Conservation (phyloP, 2,888 invertebrate species). For the Pseudeuparius sepicola region DNA sequence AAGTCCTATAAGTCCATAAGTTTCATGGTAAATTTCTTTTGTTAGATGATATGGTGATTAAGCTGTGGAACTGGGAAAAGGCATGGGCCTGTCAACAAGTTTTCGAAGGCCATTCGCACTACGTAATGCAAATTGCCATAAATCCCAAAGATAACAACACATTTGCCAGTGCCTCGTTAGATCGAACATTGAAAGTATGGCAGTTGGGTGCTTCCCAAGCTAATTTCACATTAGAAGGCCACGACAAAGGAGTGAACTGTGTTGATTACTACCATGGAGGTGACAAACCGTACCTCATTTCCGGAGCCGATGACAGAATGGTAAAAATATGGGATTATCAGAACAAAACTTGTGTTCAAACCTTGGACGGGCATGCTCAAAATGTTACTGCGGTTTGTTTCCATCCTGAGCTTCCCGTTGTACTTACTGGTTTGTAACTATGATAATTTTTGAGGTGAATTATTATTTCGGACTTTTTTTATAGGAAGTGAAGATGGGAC, state of each 20-base stretch:
- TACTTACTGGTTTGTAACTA: constrained; percentile 36
- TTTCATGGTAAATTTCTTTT: no score
- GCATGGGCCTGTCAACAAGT: constrained; percentile 97
- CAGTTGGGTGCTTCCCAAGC: constrained; percentile 95
- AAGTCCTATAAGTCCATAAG: no score
- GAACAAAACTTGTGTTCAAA: constrained; percentile 98
- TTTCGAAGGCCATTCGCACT: constrained; percentile 98
- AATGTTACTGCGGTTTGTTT: constrained; percentile 94
- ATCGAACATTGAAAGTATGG: constrained; percentile 96
- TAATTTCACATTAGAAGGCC: constrained; percentile 96
- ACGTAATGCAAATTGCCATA: constrained; percentile 99
- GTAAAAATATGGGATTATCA: constrained; percentile 99
- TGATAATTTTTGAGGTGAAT: no score
- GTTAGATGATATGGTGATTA: constrained; percentile 95
- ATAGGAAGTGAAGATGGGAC: constrained; percentile 97
- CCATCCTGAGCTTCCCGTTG: constrained; percentile 95
- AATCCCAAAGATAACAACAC: constrained; percentile 99
- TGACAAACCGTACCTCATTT: constrained; percentile 97
- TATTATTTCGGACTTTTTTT: constrained; percentile 4
- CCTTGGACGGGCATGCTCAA: constrained; percentile 92
- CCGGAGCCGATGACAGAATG: constrained; percentile 94
- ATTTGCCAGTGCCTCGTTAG: constrained; percentile 97
- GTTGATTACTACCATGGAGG: constrained; percentile 97
- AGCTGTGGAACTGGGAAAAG: constrained; percentile 99
- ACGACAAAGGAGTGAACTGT: constrained; percentile 98